Evolutionary conservation across 2,888 invertebrate genomes (phyloP), one percentile per base, ranked within the genome.

Genomic region (Pseudeuparius sepicola): DNA sequence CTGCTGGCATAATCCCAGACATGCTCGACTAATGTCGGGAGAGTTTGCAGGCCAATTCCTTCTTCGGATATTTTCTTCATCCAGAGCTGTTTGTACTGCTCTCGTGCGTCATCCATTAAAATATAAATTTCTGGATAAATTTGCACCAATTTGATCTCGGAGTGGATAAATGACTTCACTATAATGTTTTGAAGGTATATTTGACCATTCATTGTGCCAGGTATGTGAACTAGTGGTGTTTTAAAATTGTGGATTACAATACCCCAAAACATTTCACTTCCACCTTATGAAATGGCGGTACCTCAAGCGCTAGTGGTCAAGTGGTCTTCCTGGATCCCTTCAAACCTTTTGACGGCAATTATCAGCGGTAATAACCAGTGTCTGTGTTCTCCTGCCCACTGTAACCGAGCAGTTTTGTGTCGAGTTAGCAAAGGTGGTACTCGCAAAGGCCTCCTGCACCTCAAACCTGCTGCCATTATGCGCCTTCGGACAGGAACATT

Each of bases 361-460:
- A 20, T 7, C 20, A 7, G 20, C 6, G n/a, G 7, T 20, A 20
- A 20, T 7, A 20, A n/a, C n/a, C 20, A 20, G 20, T 20, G 7
- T n/a, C 20, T 20, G 20, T 20, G 20, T n/a, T n/a, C n/a, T n/a
- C n/a, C n/a, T n/a, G n/a, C 20, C n/a, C 20, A 20, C 20, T 20
- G 20, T 20, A 6, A n/a, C 6, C 20, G 20, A 20, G 20, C n/a
- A n/a, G 20, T n/a, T 20, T 7, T 20, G n/a, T 20, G 20, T 20
- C 20, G 6, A n/a, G 20, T 6, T 7, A 20, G n/a, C n/a, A 20
- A 20, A 6, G 6, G 20, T 7, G n/a, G 20, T n/a, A n/a, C 20
- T n/a, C n/a, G n/a, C n/a, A n/a, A n/a, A n/a, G n/a, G n/a, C n/a
- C n/a, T n/a, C n/a, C n/a, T n/a, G n/a, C n/a, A n/a, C n/a, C n/a